These are phyloP conservation scores for Tipula unca DNA, from an alignment of 2,888 invertebrate genomes.

Conservation along the genomic window DNA sequence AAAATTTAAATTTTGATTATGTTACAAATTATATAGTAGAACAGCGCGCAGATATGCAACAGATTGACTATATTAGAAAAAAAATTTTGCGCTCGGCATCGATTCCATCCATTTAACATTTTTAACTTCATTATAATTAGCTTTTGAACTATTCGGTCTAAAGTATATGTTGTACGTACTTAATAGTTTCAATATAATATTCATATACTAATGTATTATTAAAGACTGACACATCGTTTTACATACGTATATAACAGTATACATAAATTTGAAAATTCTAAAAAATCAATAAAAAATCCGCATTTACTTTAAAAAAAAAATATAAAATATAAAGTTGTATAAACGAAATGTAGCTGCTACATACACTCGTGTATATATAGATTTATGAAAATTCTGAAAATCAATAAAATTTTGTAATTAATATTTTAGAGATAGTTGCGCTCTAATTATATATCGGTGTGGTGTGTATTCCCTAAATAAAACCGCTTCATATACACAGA, in stretches of 20 bases:
- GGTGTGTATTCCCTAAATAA: not conserved
- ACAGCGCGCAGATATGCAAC: not conserved
- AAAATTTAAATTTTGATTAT: not conserved
- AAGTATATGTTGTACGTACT: too few species aligned
- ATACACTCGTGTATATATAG: not conserved
- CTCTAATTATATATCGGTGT: not conserved
- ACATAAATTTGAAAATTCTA: not conserved
- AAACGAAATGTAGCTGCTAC: not conserved
- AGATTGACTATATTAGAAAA: not conserved
- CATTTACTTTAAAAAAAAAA: not conserved
- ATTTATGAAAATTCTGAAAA: not conserved
- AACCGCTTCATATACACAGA: not conserved
- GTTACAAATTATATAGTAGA: not conserved
- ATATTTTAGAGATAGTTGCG: not conserved
- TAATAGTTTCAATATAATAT: not conserved
- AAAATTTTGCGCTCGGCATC: not conserved
- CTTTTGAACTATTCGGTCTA: not conserved
- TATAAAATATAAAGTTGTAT: not conserved
- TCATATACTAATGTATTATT: not conserved
- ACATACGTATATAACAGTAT: not conserved
- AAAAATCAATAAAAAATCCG: slow-evolving; percentile 9
- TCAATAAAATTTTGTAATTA: not conserved
- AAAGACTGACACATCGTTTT: not conserved
- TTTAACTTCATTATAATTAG: not conserved
- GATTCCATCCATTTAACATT: not conserved